Evolutionary conservation across 2,113 vertebrate genomes (phyloP), one percentile per base, ranked within the genome.

Genomic region (Actenoides lindsayi): DNA sequence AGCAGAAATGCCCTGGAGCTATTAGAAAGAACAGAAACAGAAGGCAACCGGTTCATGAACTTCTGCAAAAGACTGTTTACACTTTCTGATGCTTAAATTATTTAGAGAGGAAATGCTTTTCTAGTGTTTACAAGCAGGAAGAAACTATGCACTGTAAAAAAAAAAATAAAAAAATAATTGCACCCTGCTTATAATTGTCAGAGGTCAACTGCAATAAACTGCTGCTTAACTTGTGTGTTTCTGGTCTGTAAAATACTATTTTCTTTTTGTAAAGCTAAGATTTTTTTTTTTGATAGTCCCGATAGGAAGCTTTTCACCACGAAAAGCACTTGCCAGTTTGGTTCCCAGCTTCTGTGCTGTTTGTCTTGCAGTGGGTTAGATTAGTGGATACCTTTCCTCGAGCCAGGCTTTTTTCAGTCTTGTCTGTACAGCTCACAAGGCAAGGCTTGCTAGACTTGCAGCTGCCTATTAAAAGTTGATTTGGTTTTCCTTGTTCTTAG

Each of bases 101-200:
- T 83, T 73, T 50, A n/a, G 50, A 67, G 48, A 89, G 27, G 54
- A 92, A 91, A 80, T 80, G 62, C 21, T 90, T 77, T 35, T 31
- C 50, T 59, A 73, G 19, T 87, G 87, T 88, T 91, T 90, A 94
- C 90, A 87, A 87, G 42, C 30, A 84, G 60, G 67, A 64, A 85
- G 31, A 79, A 95, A 76, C 31, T 54, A 19, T 63, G 73, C 15
- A 28, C 10, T 59, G 54, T 57, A 56, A 44, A 57, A 62, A 46
- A 62, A 39, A 50, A 25, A 33, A n/a, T 7, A 18, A 19, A 46
- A 17, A 27, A n/a, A 10, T n/a, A n/a, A 41, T 46, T 81, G 80
- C 92, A 81, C 39, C 68, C 31, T 50, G 48, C 46, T 89, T 5
- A 0, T 57, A 57, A 37, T 16, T 67, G 73, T 80, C 64, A 30